Base-by-base conservation (phyloP, 2,888 invertebrate species). In the Volucella inanis region DNA sequence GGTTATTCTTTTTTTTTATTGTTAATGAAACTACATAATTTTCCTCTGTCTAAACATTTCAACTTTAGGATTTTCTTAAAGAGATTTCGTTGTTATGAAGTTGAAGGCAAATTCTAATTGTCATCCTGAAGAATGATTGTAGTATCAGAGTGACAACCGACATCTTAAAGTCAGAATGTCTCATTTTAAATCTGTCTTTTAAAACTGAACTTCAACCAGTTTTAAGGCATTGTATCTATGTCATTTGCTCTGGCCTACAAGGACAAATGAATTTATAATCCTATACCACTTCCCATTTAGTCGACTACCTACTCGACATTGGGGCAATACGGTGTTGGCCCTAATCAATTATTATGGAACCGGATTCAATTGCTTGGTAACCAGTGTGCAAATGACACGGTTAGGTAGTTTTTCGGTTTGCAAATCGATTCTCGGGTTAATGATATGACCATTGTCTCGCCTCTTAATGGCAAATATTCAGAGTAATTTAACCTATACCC, bases 371-470 rank as follows among this genome's bases (percentile, higher is more conserved):
- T 85, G 85, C 67, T 62, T 71, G 62, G 76, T 62, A 85, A 77
- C 85, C 85, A 81, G 81, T 81, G 71, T 81, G 85, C 80, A 71
- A 81, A 85, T 81, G 85, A 81, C 85, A 81, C 67, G 85, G 81
- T 59, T 67, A 72, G 85, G 85, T 85, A 72, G 76, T 71, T 85
- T 81, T 81, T 85, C 76, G 81, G 85, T 81, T 81, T 76, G 71
- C 62, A 85, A 77, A 85, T 81, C 85, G 81, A 81, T 85, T 81
- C 85, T 85, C 15, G 72, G 81, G 71, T 81, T 85, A 80, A 85
- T 85, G 81, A 85, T 85, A 85, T 81, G 75, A 77, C 85, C 85
- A 85, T 85, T 85, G 85, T 85, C 76, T 81, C 85, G 76, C 81
- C 85, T 77, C 71, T 68, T 85, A 76, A 85, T 81, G 64, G 85